Conservation (phyloP, 2,113 vertebrate species). For the Puma concolor region DNA sequence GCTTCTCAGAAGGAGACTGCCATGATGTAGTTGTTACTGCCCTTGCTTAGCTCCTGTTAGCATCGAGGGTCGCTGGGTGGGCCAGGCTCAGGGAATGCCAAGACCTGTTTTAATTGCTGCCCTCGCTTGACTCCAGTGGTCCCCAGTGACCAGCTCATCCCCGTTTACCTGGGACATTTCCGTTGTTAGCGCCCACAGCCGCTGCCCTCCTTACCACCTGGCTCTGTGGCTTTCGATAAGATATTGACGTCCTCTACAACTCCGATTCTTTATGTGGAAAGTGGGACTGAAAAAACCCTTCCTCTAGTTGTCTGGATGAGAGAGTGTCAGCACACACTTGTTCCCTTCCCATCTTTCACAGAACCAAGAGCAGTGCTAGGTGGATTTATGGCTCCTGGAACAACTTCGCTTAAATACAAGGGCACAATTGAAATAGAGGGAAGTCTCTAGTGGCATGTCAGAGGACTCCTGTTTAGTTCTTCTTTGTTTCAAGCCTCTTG, state of each 20-base stretch:
- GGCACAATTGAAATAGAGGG: background rate
- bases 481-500: background rate
- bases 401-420: background rate
- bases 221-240: background rate
- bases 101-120: fast-evolving
- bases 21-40: fast-evolving
- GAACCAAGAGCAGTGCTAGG: background rate
- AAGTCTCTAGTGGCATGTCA: background rate
- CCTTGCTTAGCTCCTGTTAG: background rate
- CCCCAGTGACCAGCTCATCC: background rate
- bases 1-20: background rate
- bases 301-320: background rate
- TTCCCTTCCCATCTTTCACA: fast-evolving
- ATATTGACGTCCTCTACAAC: background rate
- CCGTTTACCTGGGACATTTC: background rate
- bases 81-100: background rate
- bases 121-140: background rate
- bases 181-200: too few relatives aligned
- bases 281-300: too few relatives aligned
- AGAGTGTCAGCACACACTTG: fast-evolving
- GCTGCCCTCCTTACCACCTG: background rate
- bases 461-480: background rate
- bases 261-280: too few relatives aligned
- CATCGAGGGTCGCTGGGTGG: fast-evolving
- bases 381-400: background rate